A percentile compares a stretch with the other conserved stretches of the same genome.
Conservation (phyloP, 2,113 vertebrate species). For the Gymnogyps californianus region DNA sequence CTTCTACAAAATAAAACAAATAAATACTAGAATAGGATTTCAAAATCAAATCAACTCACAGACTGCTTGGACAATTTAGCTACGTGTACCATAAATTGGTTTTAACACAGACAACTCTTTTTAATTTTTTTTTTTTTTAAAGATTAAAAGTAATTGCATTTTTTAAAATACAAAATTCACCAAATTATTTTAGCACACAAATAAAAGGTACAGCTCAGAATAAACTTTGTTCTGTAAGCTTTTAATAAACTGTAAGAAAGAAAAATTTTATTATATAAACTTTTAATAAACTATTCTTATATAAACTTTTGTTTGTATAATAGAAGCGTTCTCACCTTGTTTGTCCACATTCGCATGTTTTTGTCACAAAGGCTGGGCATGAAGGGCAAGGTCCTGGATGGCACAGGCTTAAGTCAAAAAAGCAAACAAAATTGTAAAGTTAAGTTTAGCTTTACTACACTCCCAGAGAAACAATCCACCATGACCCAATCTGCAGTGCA, state of each 20-base stretch:
- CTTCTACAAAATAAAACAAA: neutral
- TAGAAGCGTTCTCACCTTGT: slow-evolving; percentile 81
- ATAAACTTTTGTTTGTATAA: neutral
- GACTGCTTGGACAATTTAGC: neutral
- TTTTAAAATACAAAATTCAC: neutral
- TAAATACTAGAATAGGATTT: neutral
- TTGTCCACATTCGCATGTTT: slow-evolving; percentile 89
- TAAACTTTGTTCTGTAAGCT: neutral
- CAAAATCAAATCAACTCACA: neutral
- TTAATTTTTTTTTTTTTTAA: neutral
- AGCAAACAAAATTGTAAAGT: neutral
- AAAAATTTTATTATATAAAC: neutral
- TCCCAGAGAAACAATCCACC: neutral
- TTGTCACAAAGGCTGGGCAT: slow-evolving; percentile 91
- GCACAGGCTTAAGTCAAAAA: slow-evolving; percentile 80
- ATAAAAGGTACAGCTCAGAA: neutral
- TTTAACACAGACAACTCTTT: neutral
- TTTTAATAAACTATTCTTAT: neutral
- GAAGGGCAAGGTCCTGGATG: slow-evolving; percentile 97
- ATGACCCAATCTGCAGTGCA: accelerated
- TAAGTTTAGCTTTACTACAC: neutral
- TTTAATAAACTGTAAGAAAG: neutral
- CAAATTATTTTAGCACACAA: neutral
- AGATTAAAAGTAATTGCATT: neutral
- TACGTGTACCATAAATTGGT: neutral